Evolutionary conservation across 1,140 invertebrate species (phyloP), one percentile per base, ranked within the genome.

Genomic region (Muscidifurax raptorellus): DNA sequence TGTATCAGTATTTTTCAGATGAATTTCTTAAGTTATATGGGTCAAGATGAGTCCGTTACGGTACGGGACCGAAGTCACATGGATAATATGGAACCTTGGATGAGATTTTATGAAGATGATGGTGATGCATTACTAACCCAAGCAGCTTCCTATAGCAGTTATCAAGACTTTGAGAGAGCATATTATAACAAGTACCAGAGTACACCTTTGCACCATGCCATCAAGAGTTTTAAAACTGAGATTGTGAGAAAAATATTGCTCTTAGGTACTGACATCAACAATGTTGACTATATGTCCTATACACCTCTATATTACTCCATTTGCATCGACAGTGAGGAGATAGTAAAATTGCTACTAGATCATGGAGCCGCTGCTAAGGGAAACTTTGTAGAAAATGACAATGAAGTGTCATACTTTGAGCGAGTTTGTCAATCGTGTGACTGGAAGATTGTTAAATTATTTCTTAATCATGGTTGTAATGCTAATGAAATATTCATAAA

Each of bases 361-460:
- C 15, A 27, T 80, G 78, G 78, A 25, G 78, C 32, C 15, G 7
- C 28, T 25, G 78, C 64, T n/a, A 66, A 67, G 44, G 78, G 36
- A 4, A 80, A 22, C 36, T 80, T 67, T 80, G 28, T 40, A 4
- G 32, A 67, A 80, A 67, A 69, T 69, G 64, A 32, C 10, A n/a
- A 5, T 12, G 59, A 80, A 44, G 4, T 80, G 1, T 67, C 59
- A 36, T 80, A 80, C 22, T 80, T 80, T 80, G 18, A 67, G 32
- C 15, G n/a, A 44, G 78, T 80, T 44, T 67, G 59, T 15, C 59
- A 67, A 28, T 69, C 28, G 9, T 81, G 67, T 2, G 1, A 81
- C 47, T 52, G 44, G 27, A 81, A 59, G 18, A 81, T 72, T 52
- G 80, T 81, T 72, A 47, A 81, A 59, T 81, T 72, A 72, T 81